A percentile compares a stretch with the other conserved stretches of the same genome.
Conservation (phyloP, 2,797 vertebrate genomes). For the Dendrocincla tyrannina region DNA sequence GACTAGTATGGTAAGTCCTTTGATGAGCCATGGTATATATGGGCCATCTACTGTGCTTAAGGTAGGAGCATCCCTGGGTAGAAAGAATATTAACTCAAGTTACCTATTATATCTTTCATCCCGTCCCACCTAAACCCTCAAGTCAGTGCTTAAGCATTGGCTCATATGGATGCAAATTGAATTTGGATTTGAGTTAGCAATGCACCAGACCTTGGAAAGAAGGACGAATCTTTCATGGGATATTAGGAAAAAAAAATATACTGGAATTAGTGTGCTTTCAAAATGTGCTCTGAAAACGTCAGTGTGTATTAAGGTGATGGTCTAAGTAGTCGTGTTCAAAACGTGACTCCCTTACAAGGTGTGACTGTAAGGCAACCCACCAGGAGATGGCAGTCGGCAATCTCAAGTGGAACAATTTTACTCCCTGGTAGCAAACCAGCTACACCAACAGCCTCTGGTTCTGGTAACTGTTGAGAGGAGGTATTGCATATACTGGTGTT, state of each 20-base stretch:
- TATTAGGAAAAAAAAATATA: background rate
- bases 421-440: accelerated
- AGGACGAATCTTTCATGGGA: background rate
- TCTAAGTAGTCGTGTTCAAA: background rate
- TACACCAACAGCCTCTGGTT: background rate
- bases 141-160: background rate
- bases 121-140: background rate
- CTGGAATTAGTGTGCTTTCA: background rate
- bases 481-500: accelerated
- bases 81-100: background rate
- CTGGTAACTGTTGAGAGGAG: background rate
- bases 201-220: background rate
- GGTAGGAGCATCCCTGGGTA: background rate
- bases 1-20: background rate
- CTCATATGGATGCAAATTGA: background rate
- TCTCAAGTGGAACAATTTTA: background rate
- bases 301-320: background rate
- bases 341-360: background rate
- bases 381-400: slow-evolving; percentile 19
- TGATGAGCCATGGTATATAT: background rate
- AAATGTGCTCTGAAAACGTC: background rate
- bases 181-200: background rate
- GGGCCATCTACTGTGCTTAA: background rate
- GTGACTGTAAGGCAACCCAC: background rate
- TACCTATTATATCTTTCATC: background rate